Conservation (phyloP, 1,140 invertebrate genomes). For the Temnothorax nylanderi region DNA sequence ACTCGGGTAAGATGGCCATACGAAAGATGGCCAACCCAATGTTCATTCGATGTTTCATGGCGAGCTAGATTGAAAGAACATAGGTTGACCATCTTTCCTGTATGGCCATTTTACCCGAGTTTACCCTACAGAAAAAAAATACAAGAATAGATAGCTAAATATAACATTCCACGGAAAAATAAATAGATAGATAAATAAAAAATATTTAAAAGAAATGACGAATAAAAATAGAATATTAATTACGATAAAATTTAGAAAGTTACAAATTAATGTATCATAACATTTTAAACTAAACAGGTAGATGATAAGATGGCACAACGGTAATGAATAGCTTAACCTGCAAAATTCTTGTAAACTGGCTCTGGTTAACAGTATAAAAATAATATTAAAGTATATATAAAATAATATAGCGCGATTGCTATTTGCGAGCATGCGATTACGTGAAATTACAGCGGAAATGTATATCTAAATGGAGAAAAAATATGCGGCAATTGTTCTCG, state of each 20-base stretch:
- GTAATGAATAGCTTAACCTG: background rate
- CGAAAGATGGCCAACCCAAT: too few relatives aligned
- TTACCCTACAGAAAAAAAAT: background rate
- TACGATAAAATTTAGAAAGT: background rate
- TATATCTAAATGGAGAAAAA: background rate
- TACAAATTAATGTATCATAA: background rate
- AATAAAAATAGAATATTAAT: background rate
- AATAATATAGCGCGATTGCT: background rate
- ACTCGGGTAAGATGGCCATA: too few relatives aligned
- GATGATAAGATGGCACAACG: background rate
- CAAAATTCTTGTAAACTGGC: background rate
- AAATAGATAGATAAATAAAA: conserved; percentile 11
- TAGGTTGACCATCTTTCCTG: too few relatives aligned
- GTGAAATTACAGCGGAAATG: background rate
- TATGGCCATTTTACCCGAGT: too few relatives aligned
- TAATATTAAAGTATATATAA: background rate
- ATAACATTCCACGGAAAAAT: background rate
- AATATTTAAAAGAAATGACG: background rate
- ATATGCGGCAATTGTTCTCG: conserved; percentile 28
- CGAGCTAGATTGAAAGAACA: too few relatives aligned
- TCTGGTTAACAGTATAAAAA: background rate
- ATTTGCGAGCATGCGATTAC: background rate
- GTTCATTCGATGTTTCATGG: too few relatives aligned
- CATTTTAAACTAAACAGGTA: background rate
- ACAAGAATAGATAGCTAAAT: background rate